phyloP scores from a whole-genome alignment of 1,140 invertebrate genomes.

The Cotesia vestalis region DNA sequence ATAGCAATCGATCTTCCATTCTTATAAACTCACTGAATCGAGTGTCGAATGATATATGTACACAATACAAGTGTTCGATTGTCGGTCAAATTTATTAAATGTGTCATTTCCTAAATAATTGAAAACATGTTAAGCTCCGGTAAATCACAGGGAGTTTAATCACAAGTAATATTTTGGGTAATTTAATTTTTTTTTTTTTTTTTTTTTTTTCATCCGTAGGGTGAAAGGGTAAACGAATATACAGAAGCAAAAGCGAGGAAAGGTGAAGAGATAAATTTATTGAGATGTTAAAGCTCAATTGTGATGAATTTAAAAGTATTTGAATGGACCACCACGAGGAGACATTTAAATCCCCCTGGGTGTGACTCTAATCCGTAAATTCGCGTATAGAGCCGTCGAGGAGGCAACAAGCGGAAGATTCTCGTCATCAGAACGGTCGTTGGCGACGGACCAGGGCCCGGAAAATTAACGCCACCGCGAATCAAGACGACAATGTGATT shows the following conservation, averaged over 20 bases:
- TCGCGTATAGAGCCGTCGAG: slow-evolving; percentile 31
- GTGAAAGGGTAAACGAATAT: background rate
- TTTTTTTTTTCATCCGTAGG: too few species aligned
- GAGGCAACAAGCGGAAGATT: slow-evolving; percentile 42
- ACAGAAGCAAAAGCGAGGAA: background rate
- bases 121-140: background rate
- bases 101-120: slow-evolving; percentile 6
- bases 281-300: background rate
- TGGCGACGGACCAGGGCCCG: slow-evolving; percentile 31
- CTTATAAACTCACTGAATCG: background rate
- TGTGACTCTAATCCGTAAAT: slow-evolving; percentile 40
- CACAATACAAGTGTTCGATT: slow-evolving; percentile 10
- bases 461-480: slow-evolving; percentile 66
- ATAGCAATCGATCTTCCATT: background rate
- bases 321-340: slow-evolving; percentile 15
- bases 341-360: slow-evolving; percentile 12
- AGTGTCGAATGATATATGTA: slow-evolving; percentile 2
- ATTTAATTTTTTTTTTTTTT: background rate
- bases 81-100: slow-evolving; percentile 31
- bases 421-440: slow-evolving; percentile 26
- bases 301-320: slow-evolving; percentile 11
- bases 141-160: background rate
- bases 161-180: background rate
- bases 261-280: background rate
- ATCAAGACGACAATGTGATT: slow-evolving; percentile 69